Evolutionary conservation across 2,888 invertebrate species (phyloP).

Genomic region (Hirtodrosophila confusa): DNA sequence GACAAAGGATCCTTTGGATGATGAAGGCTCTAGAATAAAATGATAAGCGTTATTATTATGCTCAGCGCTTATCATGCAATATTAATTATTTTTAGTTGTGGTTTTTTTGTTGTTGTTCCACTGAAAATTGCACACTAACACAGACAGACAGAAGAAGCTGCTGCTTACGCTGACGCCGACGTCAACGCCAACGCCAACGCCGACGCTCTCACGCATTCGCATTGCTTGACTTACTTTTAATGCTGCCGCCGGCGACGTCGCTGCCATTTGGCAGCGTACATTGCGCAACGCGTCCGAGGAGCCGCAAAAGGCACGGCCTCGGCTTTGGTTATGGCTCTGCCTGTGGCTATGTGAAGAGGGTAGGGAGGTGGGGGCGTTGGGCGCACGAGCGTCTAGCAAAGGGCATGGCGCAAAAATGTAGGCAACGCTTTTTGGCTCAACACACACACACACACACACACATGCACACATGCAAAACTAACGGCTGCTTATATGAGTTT

Average conservation of each 20-base stretch:
- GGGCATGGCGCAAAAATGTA: slow-evolving; percentile 70
- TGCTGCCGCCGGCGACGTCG: slow-evolving; percentile 57
- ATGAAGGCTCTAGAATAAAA: no score
- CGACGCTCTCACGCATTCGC: slow-evolving; percentile 53
- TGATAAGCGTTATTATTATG: no score
- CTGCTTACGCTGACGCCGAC: background rate
- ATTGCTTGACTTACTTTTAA: slow-evolving; percentile 68
- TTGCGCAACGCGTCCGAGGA: slow-evolving; percentile 67
- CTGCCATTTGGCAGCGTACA: slow-evolving; percentile 56
- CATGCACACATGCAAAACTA: slow-evolving; percentile 3
- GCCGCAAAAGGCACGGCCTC: slow-evolving; percentile 45
- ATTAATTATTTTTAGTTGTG: background rate
- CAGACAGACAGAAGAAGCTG: slow-evolving; percentile 9
- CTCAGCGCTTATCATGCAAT: no score
- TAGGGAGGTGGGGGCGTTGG: slow-evolving; percentile 24
- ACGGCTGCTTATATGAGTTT: slow-evolving; percentile 8
- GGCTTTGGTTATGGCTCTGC: slow-evolving; percentile 30
- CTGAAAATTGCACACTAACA: slow-evolving; percentile 29
- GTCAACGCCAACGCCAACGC: background rate
- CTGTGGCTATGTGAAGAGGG: slow-evolving; percentile 28
- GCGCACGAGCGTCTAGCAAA: slow-evolving; percentile 33
- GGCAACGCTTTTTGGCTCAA: slow-evolving; percentile 52
- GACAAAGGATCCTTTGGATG: no score
- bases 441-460: slow-evolving; percentile 14
- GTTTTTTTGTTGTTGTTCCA: slow-evolving; percentile 13